Evolutionary conservation across 1,140 invertebrate species (phyloP), one percentile per base, ranked within the genome.

Genomic region (Cydia amplana): DNA sequence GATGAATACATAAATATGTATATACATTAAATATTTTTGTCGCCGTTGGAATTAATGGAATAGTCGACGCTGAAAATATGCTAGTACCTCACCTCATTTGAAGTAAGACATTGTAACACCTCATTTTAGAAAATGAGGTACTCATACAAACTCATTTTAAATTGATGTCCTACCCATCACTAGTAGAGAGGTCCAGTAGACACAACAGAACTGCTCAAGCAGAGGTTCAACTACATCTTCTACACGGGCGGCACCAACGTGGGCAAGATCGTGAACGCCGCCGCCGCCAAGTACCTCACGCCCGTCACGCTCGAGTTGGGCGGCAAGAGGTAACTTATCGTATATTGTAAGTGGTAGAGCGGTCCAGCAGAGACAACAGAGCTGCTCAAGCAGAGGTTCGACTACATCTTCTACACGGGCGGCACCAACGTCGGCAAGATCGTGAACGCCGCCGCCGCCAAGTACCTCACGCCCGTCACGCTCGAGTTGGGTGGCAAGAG

Each of bases 401-500:
- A 99, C 93, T 98, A 99, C 86, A 99, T 99, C 79, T 98, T 99
- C 93, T 99, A 98, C 88, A 99, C 99, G 1, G 99, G 99, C 0
- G 97, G 97, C 43, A 95, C 96, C 0, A 89, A 88, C 67, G 96
- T 99, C 23, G 98, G 97, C 18, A 96, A 96, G 93, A 96, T 99
- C 75, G 94, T 99, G 3, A 96, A 98, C 87, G 94, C 95, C 75
- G 98, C 98, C 4, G 98, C 98, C 0, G 97, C 97, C 80, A 97
- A 99, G 89, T 89, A 97, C 93, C 93, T 99, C 18, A 99, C 99
- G 0, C 99, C 99, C n/a, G 96, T 97, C 3, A 98, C 98, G 0
- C 93, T 99, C 76, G 99, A 99, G 93, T 93, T 99, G 46, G 99
- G 99, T 70, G 98, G 99, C 2, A 99, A 99, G 91, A 97, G 96